A percentile compares a stretch with the other conserved stretches of the same genome.
Conservation (phyloP, 2,888 invertebrate genomes). For the Lepidonotus clava region DNA sequence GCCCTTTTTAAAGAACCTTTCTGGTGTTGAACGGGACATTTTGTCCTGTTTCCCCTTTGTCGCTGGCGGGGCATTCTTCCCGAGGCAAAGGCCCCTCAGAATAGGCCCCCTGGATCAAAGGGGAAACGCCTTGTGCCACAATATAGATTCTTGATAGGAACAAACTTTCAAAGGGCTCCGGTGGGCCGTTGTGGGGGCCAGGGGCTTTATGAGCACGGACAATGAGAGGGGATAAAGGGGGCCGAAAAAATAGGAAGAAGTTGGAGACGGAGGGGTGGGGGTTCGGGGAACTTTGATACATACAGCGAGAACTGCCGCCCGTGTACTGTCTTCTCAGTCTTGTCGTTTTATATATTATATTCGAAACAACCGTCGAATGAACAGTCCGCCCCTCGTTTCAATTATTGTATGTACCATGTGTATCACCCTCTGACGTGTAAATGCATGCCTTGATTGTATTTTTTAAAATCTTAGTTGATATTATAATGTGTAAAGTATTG, state of each 20-base stretch:
- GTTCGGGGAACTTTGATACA: neutral
- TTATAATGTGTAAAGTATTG: too few relatives aligned
- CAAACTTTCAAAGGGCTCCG: constrained; percentile 13
- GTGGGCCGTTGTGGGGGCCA: neutral
- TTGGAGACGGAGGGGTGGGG: neutral
- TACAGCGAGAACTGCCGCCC: neutral
- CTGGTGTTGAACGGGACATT: constrained; percentile 46
- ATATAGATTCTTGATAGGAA: constrained; percentile 29
- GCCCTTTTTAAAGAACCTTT: constrained; percentile 34
- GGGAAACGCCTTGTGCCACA: neutral
- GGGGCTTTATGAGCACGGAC: neutral
- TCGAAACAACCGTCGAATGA: too few relatives aligned
- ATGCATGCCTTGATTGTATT: too few relatives aligned
- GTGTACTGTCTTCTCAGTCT: too few relatives aligned
- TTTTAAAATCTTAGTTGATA: too few relatives aligned
- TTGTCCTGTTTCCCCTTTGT: constrained; percentile 38
- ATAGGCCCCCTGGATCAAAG: constrained; percentile 33
- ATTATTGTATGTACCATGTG: too few relatives aligned
- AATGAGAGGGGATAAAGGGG: neutral
- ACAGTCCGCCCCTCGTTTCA: too few relatives aligned
- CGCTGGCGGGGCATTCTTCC: constrained; percentile 21
- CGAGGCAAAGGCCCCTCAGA: constrained; percentile 15
- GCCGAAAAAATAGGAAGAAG: neutral
- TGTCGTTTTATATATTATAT: too few relatives aligned
- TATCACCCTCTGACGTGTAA: too few relatives aligned